phyloP scores from a whole-genome alignment of 2,888 invertebrate species.

The Papilio protenor region DNA sequence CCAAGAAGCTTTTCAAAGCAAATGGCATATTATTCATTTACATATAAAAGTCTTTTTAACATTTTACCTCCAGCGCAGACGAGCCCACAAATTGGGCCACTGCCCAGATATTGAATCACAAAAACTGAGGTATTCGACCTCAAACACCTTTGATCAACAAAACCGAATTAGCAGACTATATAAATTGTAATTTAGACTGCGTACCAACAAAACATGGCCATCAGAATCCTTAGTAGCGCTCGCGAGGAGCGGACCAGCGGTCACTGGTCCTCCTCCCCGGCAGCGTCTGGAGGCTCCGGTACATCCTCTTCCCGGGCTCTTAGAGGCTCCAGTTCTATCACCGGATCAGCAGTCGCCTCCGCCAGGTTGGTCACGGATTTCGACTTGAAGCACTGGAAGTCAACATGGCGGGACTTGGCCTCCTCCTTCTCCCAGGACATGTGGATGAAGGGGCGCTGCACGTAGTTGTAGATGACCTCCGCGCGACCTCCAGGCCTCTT shows the following conservation, averaged over 20 bases:
- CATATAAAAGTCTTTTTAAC: not conserved
- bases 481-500: conserved; percentile 97
- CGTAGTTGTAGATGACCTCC: conserved; percentile 99
- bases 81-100: not conserved
- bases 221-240: conserved; percentile 53
- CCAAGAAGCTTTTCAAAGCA: conserved; percentile 1
- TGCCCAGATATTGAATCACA: not conserved
- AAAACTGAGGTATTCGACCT: not conserved
- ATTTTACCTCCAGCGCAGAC: not conserved
- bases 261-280: conserved; percentile 60
- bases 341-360: conserved; percentile 96
- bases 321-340: conserved; percentile 86
- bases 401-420: conserved; percentile 99
- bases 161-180: not conserved
- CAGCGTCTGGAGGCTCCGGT: conserved; percentile 52
- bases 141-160: not conserved
- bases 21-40: not conserved
- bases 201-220: conserved; percentile 60
- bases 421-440: conserved; percentile 99
- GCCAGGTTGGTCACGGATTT: conserved; percentile 98
- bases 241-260: conserved; percentile 53
- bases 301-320: conserved; percentile 67
- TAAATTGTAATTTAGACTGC: conserved; percentile 28
- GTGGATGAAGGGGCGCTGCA: conserved; percentile 99
- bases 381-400: conserved; percentile 99